Conservation (phyloP, 30 jellyfish, hydroid and myxozoan genomes). For the Haliclystus octoradiatus region DNA sequence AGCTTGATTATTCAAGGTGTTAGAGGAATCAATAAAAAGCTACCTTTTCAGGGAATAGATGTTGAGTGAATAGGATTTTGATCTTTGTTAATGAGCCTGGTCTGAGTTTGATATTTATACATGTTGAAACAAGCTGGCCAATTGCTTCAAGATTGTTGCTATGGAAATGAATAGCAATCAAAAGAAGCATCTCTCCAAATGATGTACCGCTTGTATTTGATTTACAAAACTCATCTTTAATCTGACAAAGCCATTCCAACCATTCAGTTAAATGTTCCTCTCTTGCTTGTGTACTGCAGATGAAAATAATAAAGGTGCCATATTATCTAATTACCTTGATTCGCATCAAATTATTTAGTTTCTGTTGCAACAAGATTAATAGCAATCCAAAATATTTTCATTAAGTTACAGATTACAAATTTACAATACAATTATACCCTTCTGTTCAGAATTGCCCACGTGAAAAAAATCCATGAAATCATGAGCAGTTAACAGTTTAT, state of each 20-base stretch:
- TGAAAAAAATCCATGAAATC: no score
- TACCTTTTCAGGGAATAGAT: constrained; percentile 90
- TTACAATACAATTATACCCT: not conserved
- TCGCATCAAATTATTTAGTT: no score
- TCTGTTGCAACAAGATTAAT: no score
- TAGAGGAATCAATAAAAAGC: constrained; percentile 3
- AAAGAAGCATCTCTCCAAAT: constrained; percentile 83
- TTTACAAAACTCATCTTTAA: constrained; percentile 48
- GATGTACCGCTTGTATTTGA: constrained; percentile 37
- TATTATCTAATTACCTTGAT: no score
- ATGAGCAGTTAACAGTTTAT: no score
- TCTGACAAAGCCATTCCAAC: constrained; percentile 65
- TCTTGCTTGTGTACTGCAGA: constrained; percentile 83
- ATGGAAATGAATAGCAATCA: constrained; percentile 94
- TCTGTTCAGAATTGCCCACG: not conserved
- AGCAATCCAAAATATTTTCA: no score
- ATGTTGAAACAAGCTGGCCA: constrained; percentile 64
- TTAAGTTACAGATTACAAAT: no score
- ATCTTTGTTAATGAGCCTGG: constrained; percentile 87
- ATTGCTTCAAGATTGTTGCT: constrained; percentile 87
- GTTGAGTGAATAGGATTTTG: constrained; percentile 88
- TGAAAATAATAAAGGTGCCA: no score
- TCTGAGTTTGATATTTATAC: constrained; percentile 68
- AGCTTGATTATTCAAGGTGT: no score
- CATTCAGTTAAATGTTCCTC: constrained; percentile 75